A percentile compares a stretch with the other conserved stretches of the same genome.
Evolutionary conservation across 1,140 invertebrate genomes (phyloP).

Genomic region (Brachionus sp.): DNA sequence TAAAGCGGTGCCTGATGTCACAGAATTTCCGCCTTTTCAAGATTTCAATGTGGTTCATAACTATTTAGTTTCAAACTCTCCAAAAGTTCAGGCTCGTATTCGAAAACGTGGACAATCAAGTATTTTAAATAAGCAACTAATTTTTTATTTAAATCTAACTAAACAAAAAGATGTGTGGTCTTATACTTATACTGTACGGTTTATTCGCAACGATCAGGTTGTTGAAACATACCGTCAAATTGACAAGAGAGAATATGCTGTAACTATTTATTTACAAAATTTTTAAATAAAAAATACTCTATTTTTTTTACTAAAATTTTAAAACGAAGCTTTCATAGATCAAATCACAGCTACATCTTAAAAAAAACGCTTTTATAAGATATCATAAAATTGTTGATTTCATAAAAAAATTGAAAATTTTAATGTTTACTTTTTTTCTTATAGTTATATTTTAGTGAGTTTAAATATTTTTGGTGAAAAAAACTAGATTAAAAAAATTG

Average conservation of each 20-base stretch:
- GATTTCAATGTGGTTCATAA: constrained; percentile 38
- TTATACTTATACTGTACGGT: constrained; percentile 21
- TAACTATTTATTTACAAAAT: neutral
- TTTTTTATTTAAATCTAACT: neutral
- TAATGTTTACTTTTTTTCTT: no score
- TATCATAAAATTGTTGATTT: no score
- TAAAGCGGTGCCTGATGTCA: neutral
- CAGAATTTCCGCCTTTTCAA: constrained; percentile 10
- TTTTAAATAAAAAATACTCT: neutral
- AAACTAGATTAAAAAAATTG: no score
- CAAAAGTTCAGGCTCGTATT: constrained; percentile 19
- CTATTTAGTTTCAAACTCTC: constrained; percentile 2
- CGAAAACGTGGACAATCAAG: constrained; percentile 25
- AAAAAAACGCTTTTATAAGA: no score
- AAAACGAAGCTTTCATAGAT: no score
- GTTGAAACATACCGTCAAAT: constrained; percentile 36
- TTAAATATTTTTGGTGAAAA: no score
- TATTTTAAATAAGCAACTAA: neutral
- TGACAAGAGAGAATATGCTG: constrained; percentile 26
- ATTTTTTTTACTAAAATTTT: neutral
- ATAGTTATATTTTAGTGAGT: no score
- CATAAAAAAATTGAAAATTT: no score
- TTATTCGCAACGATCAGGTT: neutral
- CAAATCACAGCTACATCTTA: no score
- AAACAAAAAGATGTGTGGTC: constrained; percentile 6